Percentiles rank a stretch among this genome's conserved stretches.
phyloP scores from a whole-genome alignment of 1,140 invertebrate genomes.

The Chironomus striatipennis region DNA sequence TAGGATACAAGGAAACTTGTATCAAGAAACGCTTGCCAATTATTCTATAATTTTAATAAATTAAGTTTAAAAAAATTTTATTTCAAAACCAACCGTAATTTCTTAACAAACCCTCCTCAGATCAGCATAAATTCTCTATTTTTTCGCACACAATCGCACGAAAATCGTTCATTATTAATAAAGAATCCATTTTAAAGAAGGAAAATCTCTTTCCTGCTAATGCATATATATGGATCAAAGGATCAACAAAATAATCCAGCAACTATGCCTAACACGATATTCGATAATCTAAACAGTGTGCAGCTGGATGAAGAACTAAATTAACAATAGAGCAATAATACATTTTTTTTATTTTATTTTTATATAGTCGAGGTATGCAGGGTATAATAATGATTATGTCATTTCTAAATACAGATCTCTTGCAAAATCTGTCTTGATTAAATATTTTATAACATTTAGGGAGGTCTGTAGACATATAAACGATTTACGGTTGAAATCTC shows the following conservation, averaged over 20 bases:
- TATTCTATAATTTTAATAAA: no score
- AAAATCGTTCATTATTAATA: not conserved
- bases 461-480: not conserved
- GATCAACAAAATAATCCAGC: constrained; percentile 1
- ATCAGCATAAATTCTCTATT: no score
- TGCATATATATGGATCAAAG: not conserved
- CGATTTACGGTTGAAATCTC: constrained; percentile 6
- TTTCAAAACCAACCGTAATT: no score
- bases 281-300: not conserved
- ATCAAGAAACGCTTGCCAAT: no score
- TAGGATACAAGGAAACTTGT: no score
- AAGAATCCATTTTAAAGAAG: not conserved
- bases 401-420: constrained; percentile 9
- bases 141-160: not conserved
- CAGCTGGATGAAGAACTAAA: not conserved
- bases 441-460: not conserved
- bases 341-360: no score
- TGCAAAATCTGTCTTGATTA: not conserved
- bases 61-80: no score
- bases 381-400: not conserved
- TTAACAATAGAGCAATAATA: not conserved
- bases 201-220: not conserved
- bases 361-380: not conserved
- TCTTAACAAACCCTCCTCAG: no score
- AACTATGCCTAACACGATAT: constrained; percentile 12